Evolutionary conservation across 2,113 vertebrate species (phyloP), one percentile per base, ranked within the genome.

Genomic region (Actinemys pallida): DNA sequence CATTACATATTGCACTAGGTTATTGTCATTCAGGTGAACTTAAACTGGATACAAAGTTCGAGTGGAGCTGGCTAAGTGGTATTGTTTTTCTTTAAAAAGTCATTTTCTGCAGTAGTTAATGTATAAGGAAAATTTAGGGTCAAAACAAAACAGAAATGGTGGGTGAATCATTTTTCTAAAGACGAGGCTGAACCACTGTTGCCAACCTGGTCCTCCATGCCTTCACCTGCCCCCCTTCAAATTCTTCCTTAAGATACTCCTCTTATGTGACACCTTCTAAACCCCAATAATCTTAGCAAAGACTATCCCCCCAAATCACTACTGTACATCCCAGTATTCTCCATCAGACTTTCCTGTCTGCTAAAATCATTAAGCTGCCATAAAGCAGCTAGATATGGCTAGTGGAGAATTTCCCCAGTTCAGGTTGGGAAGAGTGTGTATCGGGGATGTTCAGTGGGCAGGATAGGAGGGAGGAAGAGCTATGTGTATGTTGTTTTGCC

Each of bases 381-480:
- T 42, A 22, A 7, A 50, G 45, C 47, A 54, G 62, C 35, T 83
- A 65, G 27, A 91, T 80, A 83, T 69, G 86, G 39, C 10, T 75
- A 5, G 5, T 0, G 0, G n/a, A 47, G 39, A 4, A 7, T 93
- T 94, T 84, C 83, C 9, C 10, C 59, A 8, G 25, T 11, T 45
- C 42, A 0, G 1, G 53, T 22, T 42, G 10, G 9, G 19, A 4
- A 19, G 19, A 45, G 31, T 57, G 42, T 14, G 0, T 69, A 62
- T 90, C 4, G 14, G 78, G 42, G 25, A 45, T 19, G 45, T 6
- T 4, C 52, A 80, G 14, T 50, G 45, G 49, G 84, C 72, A 76
- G 45, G 62, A 53, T 25, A 4, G 1, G 22, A 29, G 5, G 49
- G 22, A 42, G 8, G 80, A 47, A 69, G 35, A 88, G 2, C 29